These are phyloP conservation scores for Orgyia antiqua DNA, from an alignment of 2,888 invertebrate species.

Conservation along the genomic window DNA sequence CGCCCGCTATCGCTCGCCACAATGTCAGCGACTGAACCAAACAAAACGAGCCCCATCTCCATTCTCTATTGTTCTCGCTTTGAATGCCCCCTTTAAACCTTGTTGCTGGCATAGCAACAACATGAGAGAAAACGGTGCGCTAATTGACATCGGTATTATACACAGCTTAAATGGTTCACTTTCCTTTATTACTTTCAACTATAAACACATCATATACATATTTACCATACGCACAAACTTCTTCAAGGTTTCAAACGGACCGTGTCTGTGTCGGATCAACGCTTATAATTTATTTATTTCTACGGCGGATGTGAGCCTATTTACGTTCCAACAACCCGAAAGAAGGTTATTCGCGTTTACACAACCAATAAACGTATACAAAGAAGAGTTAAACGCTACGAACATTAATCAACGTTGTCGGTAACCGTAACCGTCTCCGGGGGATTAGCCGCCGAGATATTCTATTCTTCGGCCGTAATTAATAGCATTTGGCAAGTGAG, in stretches of 20 bases:
- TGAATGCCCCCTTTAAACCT: constrained; percentile 24
- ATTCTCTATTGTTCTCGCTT: constrained; percentile 43
- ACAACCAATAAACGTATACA: constrained; percentile 55
- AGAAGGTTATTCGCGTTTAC: constrained; percentile 66
- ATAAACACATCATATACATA: constrained; percentile 25
- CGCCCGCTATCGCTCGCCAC: constrained; percentile 45
- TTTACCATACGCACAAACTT: constrained; percentile 13
- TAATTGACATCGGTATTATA: constrained; percentile 38
- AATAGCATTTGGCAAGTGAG: constrained; percentile 76
- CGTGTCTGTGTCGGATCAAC: constrained; percentile 52
- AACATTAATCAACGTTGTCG: constrained; percentile 73
- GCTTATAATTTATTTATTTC: constrained; percentile 58
- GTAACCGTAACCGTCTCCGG: constrained; percentile 72
- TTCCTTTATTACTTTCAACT: constrained; percentile 43
- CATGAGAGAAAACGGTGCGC: constrained; percentile 35
- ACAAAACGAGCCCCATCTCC: constrained; percentile 38
- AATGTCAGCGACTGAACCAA: constrained; percentile 34
- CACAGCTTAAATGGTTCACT: constrained; percentile 36
- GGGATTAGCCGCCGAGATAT: constrained; percentile 71
- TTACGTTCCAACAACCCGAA: constrained; percentile 57
- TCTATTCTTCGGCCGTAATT: constrained; percentile 72
- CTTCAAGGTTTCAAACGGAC: constrained; percentile 43
- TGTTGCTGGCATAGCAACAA: constrained; percentile 41
- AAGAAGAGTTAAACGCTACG: constrained; percentile 64
- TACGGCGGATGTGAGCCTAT: constrained; percentile 55